Evolutionary conservation across 2,113 vertebrate genomes (phyloP), one percentile per base, ranked within the genome.

Genomic region (Menidia beryllina): DNA sequence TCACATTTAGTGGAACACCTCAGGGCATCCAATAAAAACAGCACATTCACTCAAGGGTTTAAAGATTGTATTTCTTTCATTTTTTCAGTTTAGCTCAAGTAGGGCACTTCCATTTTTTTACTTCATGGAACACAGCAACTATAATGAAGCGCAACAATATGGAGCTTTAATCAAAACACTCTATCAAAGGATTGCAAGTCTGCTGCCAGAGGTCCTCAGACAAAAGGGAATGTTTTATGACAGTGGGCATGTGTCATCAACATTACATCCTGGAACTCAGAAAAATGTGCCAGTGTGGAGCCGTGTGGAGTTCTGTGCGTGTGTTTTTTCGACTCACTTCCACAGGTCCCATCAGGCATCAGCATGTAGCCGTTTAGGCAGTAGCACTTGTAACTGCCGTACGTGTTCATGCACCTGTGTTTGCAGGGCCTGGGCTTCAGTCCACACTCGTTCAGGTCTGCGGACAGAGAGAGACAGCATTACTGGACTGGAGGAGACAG

Each of bases 401-500:
- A 89, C 0, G 96, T 98, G 83, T 98, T 99, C 95, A 98, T 95
- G 45, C 97, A 99, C 87, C 96, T 95, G 84, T 99, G 96, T 47
- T 96, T 93, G 64, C 97, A 98, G 4, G 95, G 96, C 12, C 95
- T 94, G 24, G 97, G 97, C 82, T 95, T 96, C 83, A 94, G 60
- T 5, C 96, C 97, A 48, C 97, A 99, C 85, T 98, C 97, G 0
- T 98, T 99, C 89, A 97, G 87, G 84, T 98, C 96, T 99, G 92
- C 52, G 91, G 91, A 59, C 52, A 86, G 51, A 89, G 70, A 81
- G 60, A 79, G 47, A 83, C 19, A 9, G 51, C 59, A 27, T 67
- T 24, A 89, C 72, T 70, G 47, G 77, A 57, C 50, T 1, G 48
- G 20, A 56, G 47, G 57, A 71, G n/a, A 50, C 69, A 63, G 36